Percentiles rank a stretch among this genome's conserved stretches.
These are phyloP conservation scores for Anagrus nilaparvatae DNA, from an alignment of 1,140 invertebrate species.

Conservation along the genomic window DNA sequence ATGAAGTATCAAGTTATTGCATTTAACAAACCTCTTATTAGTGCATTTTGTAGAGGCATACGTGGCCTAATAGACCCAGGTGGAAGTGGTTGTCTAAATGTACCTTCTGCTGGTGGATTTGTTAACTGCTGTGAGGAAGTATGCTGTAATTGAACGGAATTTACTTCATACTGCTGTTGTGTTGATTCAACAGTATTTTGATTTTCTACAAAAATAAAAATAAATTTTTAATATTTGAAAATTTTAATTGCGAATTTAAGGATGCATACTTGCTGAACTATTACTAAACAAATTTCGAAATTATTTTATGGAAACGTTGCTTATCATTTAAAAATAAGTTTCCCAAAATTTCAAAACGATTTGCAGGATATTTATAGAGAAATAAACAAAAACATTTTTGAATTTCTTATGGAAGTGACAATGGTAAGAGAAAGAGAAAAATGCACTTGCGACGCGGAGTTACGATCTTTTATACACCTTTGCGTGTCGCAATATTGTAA, in stretches of 20 bases:
- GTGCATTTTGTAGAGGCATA: constrained; percentile 33
- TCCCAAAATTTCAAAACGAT: background rate
- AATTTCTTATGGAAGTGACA: background rate
- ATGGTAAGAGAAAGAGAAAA: constrained; percentile 2
- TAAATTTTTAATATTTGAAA: too few species aligned
- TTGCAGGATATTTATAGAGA: background rate
- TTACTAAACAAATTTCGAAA: too few species aligned
- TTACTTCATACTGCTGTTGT: constrained; percentile 31
- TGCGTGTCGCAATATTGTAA: too few species aligned
- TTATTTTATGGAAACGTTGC: too few species aligned
- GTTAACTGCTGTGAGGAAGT: constrained; percentile 31
- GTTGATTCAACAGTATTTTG: constrained; percentile 20
- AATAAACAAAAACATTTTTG: too few species aligned
- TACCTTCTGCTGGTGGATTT: constrained; percentile 34
- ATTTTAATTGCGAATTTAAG: too few species aligned
- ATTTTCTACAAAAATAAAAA: constrained; percentile 21
- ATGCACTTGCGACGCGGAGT: background rate
- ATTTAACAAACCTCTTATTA: constrained; percentile 31
- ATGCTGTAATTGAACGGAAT: constrained; percentile 33
- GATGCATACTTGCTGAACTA: too few species aligned
- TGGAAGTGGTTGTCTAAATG: constrained; percentile 49
- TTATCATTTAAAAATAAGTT: too few species aligned
- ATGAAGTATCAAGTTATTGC: too few species aligned
- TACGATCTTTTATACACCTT: too few species aligned
- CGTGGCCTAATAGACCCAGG: constrained; percentile 43